A percentile compares a stretch with the other conserved stretches of the same genome.
Evolutionary conservation across 2,888 invertebrate species (phyloP).

Genomic region (Tineola bisselliella): DNA sequence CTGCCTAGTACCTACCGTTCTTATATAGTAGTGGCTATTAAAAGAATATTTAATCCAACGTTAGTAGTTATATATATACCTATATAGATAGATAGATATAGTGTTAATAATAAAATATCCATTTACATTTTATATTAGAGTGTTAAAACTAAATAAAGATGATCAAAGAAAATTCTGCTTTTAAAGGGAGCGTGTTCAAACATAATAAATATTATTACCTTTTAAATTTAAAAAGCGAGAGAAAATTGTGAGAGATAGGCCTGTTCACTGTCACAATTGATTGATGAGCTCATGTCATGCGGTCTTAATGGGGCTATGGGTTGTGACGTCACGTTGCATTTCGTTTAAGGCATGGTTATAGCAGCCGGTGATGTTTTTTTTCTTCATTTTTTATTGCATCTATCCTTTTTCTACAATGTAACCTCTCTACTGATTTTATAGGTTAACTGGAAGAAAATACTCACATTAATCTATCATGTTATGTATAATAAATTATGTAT

Average conservation of each 20-base stretch:
- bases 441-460: too few relatives aligned
- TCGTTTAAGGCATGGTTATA: neutral
- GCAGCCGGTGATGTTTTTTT: neutral
- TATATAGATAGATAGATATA: too few relatives aligned
- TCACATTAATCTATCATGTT: too few relatives aligned
- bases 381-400: too few relatives aligned
- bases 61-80: too few relatives aligned
- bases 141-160: neutral
- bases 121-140: too few relatives aligned
- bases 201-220: neutral
- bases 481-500: too few relatives aligned
- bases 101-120: neutral
- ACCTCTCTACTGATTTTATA: too few relatives aligned
- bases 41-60: too few relatives aligned
- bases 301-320: conserved; percentile 16
- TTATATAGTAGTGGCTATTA: too few relatives aligned
- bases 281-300: conserved; percentile 43
- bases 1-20: too few relatives aligned
- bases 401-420: too few relatives aligned
- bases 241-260: conserved; percentile 2
- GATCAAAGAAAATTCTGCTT: neutral
- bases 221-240: neutral
- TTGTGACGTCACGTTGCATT: conserved; percentile 5
- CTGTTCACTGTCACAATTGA: conserved; percentile 24
- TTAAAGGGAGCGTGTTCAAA: neutral